Conservation (phyloP, 2,888 invertebrate species). For the Deilephila porcellus region DNA sequence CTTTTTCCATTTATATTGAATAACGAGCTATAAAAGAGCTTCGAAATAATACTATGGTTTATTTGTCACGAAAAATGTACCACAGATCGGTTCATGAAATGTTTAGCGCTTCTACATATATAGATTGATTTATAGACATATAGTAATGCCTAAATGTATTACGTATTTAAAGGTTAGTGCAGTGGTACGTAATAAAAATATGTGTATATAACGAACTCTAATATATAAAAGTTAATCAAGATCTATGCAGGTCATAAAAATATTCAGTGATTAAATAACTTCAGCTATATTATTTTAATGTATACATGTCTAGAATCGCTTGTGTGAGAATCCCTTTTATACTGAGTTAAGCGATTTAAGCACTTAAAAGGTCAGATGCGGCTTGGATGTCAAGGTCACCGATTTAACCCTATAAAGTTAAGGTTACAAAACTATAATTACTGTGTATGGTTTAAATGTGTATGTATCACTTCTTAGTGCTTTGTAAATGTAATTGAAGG, state of each 20-base stretch:
- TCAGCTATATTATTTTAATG: neutral
- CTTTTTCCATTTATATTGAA: too few relatives aligned
- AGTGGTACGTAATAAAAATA: conserved; percentile 10
- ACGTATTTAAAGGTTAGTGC: conserved; percentile 14
- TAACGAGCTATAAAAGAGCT: too few relatives aligned
- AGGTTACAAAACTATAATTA: neutral
- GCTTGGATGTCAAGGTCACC: neutral
- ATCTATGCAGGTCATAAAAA: neutral
- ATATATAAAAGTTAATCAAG: conserved; percentile 1
- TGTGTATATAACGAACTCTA: conserved; percentile 9
- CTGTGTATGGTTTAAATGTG: neutral
- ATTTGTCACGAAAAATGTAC: too few relatives aligned
- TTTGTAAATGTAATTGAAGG: conserved; percentile 20
- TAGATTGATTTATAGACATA: neutral
- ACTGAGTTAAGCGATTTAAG: neutral
- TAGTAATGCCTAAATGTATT: conserved; percentile 4
- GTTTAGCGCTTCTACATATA: neutral
- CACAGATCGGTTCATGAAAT: too few relatives aligned
- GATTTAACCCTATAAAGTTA: neutral
- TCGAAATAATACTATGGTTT: too few relatives aligned
- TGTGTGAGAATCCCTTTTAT: neutral
- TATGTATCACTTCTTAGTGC: conserved; percentile 2
- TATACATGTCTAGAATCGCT: neutral
- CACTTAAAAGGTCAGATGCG: neutral
- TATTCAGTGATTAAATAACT: neutral